Evolutionary conservation across 2,113 vertebrate genomes (phyloP).

Genomic region (Oenanthe melanoleuca): DNA sequence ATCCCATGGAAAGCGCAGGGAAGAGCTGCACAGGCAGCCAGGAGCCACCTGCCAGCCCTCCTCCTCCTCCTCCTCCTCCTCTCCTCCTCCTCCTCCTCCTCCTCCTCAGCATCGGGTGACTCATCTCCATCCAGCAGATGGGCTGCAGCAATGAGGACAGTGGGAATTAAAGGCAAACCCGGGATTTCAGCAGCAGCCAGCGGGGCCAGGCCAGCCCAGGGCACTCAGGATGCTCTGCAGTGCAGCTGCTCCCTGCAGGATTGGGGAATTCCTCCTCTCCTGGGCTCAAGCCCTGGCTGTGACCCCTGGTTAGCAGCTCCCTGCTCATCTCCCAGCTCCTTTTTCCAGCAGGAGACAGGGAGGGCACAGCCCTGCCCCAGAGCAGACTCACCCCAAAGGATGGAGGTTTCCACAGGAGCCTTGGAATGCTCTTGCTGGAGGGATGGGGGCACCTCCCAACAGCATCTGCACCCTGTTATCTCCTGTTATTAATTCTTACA

Average conservation of each 20-base stretch:
- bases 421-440: not conserved
- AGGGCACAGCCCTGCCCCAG: not conserved
- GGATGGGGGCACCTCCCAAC: not conserved
- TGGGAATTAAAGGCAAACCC: not conserved
- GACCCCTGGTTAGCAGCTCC: fast-evolving
- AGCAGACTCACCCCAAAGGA: not conserved
- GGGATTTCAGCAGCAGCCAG: not conserved
- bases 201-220: not conserved
- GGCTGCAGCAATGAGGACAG: constrained; percentile 11
- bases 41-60: constrained; percentile 37
- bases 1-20: not conserved
- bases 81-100: not conserved
- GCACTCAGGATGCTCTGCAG: not conserved
- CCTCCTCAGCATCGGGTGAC: not conserved
- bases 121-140: constrained; percentile 26
- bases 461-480: not conserved
- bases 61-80: not conserved
- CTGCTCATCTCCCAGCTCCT: not conserved
- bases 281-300: fast-evolving
- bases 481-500: not conserved
- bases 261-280: not conserved
- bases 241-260: not conserved
- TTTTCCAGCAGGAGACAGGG: not conserved
- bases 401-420: not conserved
- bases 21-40: not conserved